phyloP scores from a whole-genome alignment of 2,113 vertebrate genomes.

The Onychostruthus taczanowskii region DNA sequence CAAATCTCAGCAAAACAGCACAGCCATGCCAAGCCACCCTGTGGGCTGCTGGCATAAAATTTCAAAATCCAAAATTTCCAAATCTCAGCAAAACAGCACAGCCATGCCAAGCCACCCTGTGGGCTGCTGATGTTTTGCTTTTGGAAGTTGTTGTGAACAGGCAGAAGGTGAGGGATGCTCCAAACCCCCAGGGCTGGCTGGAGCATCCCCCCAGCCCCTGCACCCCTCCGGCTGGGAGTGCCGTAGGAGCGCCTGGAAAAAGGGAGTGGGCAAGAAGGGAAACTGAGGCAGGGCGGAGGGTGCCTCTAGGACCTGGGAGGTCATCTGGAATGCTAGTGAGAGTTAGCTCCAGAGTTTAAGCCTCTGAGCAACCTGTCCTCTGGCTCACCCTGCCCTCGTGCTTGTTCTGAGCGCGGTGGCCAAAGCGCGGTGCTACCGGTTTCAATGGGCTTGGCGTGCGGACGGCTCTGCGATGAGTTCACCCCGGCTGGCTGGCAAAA shows the following conservation, averaged over 20 bases:
- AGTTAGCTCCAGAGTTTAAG: not conserved
- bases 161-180: not conserved
- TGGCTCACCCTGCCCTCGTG: slow-evolving; percentile 47
- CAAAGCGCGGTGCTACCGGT: slow-evolving; percentile 11
- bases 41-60: not conserved
- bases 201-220: not conserved
- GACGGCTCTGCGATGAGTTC: not conserved
- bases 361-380: slow-evolving; percentile 44
- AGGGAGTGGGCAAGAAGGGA: not conserved
- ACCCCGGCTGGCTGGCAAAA: not conserved
- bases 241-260: accelerated
- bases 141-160: not conserved
- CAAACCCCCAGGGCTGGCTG: accelerated
- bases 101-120: not conserved
- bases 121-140: not conserved
- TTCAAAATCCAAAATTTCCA: no score
- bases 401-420: not conserved
- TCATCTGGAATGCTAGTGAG: not conserved
- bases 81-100: not conserved
- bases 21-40: not conserved
- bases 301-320: not conserved
- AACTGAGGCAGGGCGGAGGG: not conserved
- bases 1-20: not conserved
- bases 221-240: not conserved
- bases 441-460: slow-evolving; percentile 4